Base-by-base conservation (phyloP, 1,140 invertebrate genomes). In the Cylas formicarius region DNA sequence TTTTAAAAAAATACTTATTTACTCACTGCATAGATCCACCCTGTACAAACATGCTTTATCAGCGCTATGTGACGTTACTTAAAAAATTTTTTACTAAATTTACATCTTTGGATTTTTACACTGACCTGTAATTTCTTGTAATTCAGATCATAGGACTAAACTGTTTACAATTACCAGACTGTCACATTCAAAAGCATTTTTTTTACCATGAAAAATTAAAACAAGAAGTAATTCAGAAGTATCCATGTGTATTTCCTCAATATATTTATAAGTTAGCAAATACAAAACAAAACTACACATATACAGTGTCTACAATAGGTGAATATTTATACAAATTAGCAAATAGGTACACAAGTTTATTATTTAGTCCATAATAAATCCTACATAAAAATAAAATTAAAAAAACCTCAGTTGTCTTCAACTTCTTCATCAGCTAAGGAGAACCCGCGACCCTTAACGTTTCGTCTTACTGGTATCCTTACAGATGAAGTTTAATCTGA, bases 261-360 rank as follows among this genome's bases (percentile, higher is more conserved):
- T 54, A 52, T 55, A 55, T 34, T 61, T 56, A 60, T 58, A 57
- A 57, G 55, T 61, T 60, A 56, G 60, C 62, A 61, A 62, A 62
- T 63, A 65, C 61, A 62, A 65, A 64, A 61, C 57, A 62, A 61
- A 63, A 65, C 60, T 65, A 65, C 63, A 65, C 60, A 65, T 64
- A 62, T 65, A 65, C 61, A 65, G 55, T 64, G 55, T 61, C 56
- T 62, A 60, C 58, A 62, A 33, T 55, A 59, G 59, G 55, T 60
- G 61, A 57, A 51, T 62, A 62, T 61, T 65, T 61, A 61, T 63
- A 62, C 58, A 63, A 60, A 61, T 48, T 60, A 65, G 59, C 57
- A 53, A 48, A 57, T 63, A 63, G 61, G 57, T 63, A 65, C 61
- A 65, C 57, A 62, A 63, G 58, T n/a, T n/a, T n/a, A 63, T 64